phyloP scores from a whole-genome alignment of 2,113 vertebrate genomes.

The Forbesichthys papilliferus region DNA sequence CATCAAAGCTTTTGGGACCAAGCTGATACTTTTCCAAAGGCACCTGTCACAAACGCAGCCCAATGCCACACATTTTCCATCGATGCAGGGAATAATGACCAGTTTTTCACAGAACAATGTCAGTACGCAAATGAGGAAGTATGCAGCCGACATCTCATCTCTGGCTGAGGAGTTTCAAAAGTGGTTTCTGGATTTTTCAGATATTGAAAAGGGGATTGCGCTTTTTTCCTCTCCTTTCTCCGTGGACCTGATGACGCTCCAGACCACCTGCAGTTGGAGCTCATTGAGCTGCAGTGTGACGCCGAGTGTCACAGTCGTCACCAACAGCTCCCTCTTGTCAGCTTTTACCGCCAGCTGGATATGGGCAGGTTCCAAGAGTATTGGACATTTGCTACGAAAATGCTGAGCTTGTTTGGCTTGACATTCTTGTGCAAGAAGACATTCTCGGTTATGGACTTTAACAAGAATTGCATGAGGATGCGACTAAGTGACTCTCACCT shows the following conservation, averaged over 20 bases:
- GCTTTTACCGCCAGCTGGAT: no score
- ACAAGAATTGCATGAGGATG: no score
- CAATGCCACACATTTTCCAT: conserved; percentile 27
- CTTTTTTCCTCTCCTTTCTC: conserved; percentile 32
- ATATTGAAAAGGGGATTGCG: conserved; percentile 34
- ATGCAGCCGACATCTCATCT: conserved; percentile 30
- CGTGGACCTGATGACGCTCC: conserved; percentile 13
- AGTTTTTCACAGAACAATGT: conserved; percentile 39
- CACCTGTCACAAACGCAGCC: conserved; percentile 23
- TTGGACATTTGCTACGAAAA: no score
- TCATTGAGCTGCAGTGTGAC: no score
- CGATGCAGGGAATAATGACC: conserved; percentile 28
- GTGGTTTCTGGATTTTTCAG: conserved; percentile 33
- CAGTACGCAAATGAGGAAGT: conserved; percentile 28
- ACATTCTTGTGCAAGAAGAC: no score
- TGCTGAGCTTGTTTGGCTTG: no score
- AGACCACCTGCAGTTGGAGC: conserved; percentile 34
- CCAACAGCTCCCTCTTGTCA: no score
- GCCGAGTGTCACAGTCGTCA: no score
- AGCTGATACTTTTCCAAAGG: conserved; percentile 34
- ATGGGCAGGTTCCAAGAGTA: no score
- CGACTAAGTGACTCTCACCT: no score
- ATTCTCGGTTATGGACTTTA: no score
- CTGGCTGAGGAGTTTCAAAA: conserved; percentile 26
- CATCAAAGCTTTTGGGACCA: conserved; percentile 42